These are phyloP conservation scores for Planococcus citri DNA, from an alignment of 1,140 invertebrate genomes.

Conservation along the genomic window DNA sequence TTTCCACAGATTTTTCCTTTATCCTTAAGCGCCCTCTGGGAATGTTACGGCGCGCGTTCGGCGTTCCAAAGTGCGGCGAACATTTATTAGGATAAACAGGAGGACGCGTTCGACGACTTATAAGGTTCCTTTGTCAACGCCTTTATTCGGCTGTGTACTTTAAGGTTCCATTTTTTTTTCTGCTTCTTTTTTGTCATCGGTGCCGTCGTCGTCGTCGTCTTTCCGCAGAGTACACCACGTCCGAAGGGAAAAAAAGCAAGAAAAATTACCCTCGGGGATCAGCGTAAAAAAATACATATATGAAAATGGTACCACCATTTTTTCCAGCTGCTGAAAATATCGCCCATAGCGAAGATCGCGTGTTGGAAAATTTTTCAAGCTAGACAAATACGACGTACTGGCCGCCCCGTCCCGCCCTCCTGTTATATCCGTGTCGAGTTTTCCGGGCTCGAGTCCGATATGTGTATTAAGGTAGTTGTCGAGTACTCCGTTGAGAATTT, in stretches of 20 bases:
- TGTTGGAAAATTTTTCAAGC: no score
- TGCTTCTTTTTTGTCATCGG: no score
- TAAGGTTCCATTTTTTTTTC: background rate
- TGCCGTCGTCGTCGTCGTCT: background rate
- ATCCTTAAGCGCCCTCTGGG: constrained; percentile 6
- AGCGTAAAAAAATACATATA: background rate
- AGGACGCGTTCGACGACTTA: constrained; percentile 31
- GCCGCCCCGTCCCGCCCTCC: no score
- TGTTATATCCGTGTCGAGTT: no score
- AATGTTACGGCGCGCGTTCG: constrained; percentile 30
- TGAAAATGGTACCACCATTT: no score
- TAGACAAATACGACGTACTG: no score
- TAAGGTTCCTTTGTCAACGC: constrained; percentile 1
- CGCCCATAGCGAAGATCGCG: no score
- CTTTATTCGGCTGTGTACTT: background rate
- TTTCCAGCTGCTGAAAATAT: no score
- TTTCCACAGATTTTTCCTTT: background rate
- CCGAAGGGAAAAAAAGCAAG: background rate
- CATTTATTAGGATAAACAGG: constrained; percentile 33
- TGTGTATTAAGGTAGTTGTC: no score
- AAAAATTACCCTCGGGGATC: constrained; percentile 2
- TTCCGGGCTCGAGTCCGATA: no score
- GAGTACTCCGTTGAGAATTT: no score
- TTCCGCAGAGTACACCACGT: background rate
- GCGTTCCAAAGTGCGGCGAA: constrained; percentile 33